Percentiles rank a stretch among this genome's conserved stretches.
These are phyloP conservation scores for Cisticola juncidis DNA, from an alignment of 2,113 vertebrate species.

Conservation along the genomic window DNA sequence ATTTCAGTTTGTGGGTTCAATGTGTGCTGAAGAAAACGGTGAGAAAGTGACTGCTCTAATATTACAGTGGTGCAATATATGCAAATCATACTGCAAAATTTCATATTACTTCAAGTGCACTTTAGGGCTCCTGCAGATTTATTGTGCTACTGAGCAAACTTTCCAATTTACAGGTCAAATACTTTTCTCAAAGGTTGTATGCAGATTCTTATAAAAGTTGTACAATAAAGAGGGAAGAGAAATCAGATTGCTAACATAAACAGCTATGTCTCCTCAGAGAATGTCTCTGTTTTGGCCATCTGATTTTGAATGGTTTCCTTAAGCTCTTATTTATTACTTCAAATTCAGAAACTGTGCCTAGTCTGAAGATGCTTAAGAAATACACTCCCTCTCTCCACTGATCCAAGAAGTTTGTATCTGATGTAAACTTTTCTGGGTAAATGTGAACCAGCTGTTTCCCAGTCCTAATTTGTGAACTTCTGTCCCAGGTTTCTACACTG, in stretches of 20 bases:
- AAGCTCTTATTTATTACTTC: constrained; percentile 27
- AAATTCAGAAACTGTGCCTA: background rate
- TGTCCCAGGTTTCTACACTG: background rate
- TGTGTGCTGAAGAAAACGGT: background rate
- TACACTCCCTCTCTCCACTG: background rate
- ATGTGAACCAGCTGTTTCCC: constrained; percentile 47
- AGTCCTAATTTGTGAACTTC: background rate
- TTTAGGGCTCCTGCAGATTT: background rate
- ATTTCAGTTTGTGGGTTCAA: background rate
- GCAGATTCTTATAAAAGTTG: background rate
- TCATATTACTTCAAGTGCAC: background rate
- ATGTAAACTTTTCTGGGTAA: background rate
- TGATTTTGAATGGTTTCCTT: constrained; percentile 20
- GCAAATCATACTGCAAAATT: background rate
- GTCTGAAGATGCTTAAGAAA: constrained; percentile 34
- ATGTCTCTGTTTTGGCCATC: background rate
- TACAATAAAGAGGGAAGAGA: background rate
- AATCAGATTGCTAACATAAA: background rate
- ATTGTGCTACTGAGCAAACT: background rate
- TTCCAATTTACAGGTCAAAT: background rate
- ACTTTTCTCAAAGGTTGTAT: background rate
- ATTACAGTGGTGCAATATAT: background rate
- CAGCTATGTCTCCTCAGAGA: background rate
- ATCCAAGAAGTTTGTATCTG: background rate
- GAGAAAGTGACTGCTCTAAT: background rate